Conservation (phyloP, 2,888 invertebrate species). For the Aphidius colemani region DNA sequence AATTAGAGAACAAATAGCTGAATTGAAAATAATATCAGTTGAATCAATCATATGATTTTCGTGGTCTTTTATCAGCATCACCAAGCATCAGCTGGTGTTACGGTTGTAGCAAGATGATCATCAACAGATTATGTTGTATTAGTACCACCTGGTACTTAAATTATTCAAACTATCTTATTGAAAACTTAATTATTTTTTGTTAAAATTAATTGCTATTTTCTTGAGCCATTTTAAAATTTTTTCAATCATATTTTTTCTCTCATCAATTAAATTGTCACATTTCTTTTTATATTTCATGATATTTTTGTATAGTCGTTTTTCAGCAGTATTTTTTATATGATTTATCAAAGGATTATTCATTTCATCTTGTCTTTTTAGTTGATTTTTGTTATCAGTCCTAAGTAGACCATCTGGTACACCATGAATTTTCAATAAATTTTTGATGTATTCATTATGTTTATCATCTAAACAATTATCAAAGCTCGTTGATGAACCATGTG, state of each 20-base stretch:
- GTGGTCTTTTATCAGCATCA: too few species aligned
- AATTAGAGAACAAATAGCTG: too few species aligned
- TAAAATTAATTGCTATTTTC: constrained; percentile 23
- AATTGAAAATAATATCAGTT: too few species aligned
- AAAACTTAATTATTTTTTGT: constrained; percentile 2
- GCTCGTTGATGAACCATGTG: too few species aligned
- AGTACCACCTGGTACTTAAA: too few species aligned
- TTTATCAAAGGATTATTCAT: constrained; percentile 20
- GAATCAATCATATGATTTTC: too few species aligned
- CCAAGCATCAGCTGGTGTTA: too few species aligned
- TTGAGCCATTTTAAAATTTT: constrained; percentile 32
- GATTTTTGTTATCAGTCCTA: constrained; percentile 13
- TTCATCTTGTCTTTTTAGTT: constrained; percentile 30
- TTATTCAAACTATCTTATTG: too few species aligned
- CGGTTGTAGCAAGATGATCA: constrained; percentile 12
- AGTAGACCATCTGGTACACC: constrained; percentile 27
- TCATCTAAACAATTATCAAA: background rate
- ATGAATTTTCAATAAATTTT: constrained; percentile 28
- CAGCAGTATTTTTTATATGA: constrained; percentile 9
- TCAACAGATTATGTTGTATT: too few species aligned
- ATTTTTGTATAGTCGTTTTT: constrained; percentile 15
- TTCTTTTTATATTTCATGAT: constrained; percentile 29
- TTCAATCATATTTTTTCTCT: constrained; percentile 30
- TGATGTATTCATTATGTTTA: constrained; percentile 29
- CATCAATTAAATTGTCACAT: constrained; percentile 32